Percentiles rank a stretch among this genome's conserved stretches.
Evolutionary conservation across 2,888 invertebrate genomes (phyloP).

Genomic region (Drosophila diplacantha): DNA sequence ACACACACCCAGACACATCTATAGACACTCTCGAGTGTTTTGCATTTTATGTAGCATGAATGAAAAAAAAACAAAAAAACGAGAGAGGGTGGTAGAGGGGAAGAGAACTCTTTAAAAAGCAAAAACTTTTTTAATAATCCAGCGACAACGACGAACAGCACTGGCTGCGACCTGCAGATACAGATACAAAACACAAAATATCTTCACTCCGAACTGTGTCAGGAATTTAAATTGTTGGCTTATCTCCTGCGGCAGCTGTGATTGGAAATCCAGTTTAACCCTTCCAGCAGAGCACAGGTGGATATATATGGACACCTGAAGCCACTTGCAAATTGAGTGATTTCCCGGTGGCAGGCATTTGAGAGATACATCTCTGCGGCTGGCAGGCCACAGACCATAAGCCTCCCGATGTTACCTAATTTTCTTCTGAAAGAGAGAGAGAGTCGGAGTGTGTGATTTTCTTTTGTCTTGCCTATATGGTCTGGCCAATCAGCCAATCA

Average conservation of each 20-base stretch:
- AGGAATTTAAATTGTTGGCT: conserved; percentile 65
- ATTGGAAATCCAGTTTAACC: conserved; percentile 32
- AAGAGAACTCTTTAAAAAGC: conserved; percentile 56
- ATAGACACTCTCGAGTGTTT: conserved; percentile 58
- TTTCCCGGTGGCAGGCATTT: conserved; percentile 5
- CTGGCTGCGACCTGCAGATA: conserved; percentile 14
- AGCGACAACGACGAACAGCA: conserved; percentile 45
- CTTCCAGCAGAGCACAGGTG: neutral
- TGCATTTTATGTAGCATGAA: conserved; percentile 64
- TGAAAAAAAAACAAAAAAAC: conserved; percentile 21
- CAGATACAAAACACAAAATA: conserved; percentile 27
- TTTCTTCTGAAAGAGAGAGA: conserved; percentile 6
- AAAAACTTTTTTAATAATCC: conserved; percentile 68
- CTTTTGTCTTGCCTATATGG: conserved; percentile 1
- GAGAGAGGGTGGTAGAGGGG: conserved; percentile 20
- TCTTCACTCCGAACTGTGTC: conserved; percentile 28
- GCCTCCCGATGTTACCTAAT: conserved; percentile 22
- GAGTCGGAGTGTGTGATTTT: conserved; percentile 15
- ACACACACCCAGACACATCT: conserved; percentile 12
- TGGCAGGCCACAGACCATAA: conserved; percentile 22
- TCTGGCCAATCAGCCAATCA: conserved; percentile 25
- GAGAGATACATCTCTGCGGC: conserved; percentile 17
- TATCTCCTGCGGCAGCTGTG: conserved; percentile 41
- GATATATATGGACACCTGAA: conserved; percentile 16
- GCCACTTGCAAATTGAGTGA: conserved; percentile 33